These are phyloP conservation scores for Littorina saxatilis DNA, from an alignment of 1,140 invertebrate genomes.

Conservation along the genomic window DNA sequence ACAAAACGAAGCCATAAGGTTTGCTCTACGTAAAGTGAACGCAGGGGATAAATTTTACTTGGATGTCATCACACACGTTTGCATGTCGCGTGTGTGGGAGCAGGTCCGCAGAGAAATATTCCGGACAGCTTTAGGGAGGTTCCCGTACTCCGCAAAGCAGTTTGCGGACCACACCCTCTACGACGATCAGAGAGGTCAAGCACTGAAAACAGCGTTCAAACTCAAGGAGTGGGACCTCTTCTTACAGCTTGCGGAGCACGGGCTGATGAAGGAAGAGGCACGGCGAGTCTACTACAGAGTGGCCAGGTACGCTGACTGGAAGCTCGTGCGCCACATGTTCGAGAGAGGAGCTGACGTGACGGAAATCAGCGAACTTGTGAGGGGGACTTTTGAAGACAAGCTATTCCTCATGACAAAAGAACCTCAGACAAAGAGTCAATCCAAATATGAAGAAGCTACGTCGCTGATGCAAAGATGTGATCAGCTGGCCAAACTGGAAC, in stretches of 20 bases:
- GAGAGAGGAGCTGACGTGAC: background rate
- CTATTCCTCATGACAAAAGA: background rate
- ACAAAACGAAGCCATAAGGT: too few species aligned
- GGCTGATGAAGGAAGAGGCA: background rate
- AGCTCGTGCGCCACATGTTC: background rate
- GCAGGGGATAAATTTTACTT: too few species aligned
- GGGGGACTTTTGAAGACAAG: too few species aligned
- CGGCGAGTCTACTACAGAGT: background rate
- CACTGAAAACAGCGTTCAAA: background rate
- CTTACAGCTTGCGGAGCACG: slow-evolving; percentile 4
- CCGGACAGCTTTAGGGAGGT: background rate
- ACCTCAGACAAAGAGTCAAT: too few species aligned
- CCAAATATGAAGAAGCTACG: too few species aligned
- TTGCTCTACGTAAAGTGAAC: too few species aligned
- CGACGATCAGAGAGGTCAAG: background rate
- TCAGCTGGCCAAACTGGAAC: too few species aligned
- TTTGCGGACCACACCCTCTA: background rate
- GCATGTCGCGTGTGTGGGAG: background rate
- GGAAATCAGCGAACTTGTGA: background rate
- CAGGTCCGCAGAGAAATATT: background rate
- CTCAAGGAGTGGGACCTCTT: background rate
- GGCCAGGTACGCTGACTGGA: background rate
- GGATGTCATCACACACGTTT: background rate
- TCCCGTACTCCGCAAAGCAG: background rate
- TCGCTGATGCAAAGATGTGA: background rate